Evolutionary conservation across 2,797 vertebrate genomes (phyloP), one percentile per base, ranked within the genome.

Genomic region (Betta splendens): DNA sequence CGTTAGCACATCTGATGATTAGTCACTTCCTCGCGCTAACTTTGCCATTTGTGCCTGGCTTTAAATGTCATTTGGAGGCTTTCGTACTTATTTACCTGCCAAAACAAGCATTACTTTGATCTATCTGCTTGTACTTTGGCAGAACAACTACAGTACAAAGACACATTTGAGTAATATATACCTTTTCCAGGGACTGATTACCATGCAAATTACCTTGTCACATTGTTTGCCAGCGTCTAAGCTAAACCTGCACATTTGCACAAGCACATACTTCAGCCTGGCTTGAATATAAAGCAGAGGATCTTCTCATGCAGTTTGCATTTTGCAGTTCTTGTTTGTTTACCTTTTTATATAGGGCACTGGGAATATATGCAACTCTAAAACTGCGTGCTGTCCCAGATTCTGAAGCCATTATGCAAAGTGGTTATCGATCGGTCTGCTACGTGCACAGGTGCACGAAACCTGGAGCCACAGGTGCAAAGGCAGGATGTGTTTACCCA

Each of bases 161-260:
- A 64, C 44, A 77, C 47, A 33, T 65, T 60, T 65, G 59, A 74
- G 64, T 56, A 72, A 76, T 63, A 65, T 65, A 56, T 40, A 69
- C 59, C 52, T 67, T 71, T 71, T 32, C 48, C 18, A 28, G 9
- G 29, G 60, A 48, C 44, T 64, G 72, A 82, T 82, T 79, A 55
- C 58, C 17, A 81, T 75, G 73, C 63, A 85, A 82, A 85, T 83
- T 57, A 77, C 69, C 68, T 59, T 62, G 61, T 79, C 69, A 61
- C 31, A 28, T 47, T 3, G 8, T 7, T 25, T 62, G 5, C 6
- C 6, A 4, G 60, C 71, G 67, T 73, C 54, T 32, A 64, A 62
- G 69, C 47, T 64, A 36, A 54, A 75, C 53, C 57, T 29, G 21
- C 8, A 22, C 52, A 37, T 71, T 69, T 70, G 40, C 48, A 35